These are phyloP conservation scores for Tetramorium bicarinatum DNA, from an alignment of 2,888 invertebrate species.

Conservation along the genomic window DNA sequence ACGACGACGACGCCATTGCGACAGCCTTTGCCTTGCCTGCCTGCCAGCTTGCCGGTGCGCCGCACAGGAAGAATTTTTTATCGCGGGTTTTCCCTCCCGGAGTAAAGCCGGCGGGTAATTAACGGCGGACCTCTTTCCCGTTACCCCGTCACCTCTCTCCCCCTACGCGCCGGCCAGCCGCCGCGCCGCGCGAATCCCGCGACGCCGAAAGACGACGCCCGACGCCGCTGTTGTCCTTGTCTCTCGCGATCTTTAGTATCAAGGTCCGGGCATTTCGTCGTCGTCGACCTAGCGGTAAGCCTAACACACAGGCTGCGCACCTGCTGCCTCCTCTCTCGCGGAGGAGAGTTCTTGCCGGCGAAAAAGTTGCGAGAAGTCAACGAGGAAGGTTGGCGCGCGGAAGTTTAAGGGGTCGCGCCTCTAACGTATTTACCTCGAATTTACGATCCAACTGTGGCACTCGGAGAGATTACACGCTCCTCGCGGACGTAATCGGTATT, in stretches of 20 bases:
- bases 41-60: conserved; percentile 37
- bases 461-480: background rate
- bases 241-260: conserved; percentile 28
- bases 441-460: conserved; percentile 21
- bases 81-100: conserved; percentile 76
- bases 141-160: background rate
- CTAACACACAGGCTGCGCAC: conserved; percentile 3
- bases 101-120: conserved; percentile 81
- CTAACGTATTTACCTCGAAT: conserved; percentile 12
- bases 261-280: conserved; percentile 16
- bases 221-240: conserved; percentile 22
- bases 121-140: conserved; percentile 71
- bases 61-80: conserved; percentile 76
- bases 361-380: background rate
- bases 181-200: conserved; percentile 27
- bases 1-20: conserved; percentile 45
- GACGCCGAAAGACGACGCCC: conserved; percentile 38
- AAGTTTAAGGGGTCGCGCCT: conserved; percentile 1
- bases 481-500: conserved; percentile 9
- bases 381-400: background rate
- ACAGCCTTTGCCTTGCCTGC: conserved; percentile 17
- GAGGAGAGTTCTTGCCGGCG: background rate
- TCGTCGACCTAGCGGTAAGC: conserved; percentile 2
- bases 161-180: background rate
- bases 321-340: background rate